phyloP scores from a whole-genome alignment of 2,113 vertebrate species.

The Thryonomys swinderianus region DNA sequence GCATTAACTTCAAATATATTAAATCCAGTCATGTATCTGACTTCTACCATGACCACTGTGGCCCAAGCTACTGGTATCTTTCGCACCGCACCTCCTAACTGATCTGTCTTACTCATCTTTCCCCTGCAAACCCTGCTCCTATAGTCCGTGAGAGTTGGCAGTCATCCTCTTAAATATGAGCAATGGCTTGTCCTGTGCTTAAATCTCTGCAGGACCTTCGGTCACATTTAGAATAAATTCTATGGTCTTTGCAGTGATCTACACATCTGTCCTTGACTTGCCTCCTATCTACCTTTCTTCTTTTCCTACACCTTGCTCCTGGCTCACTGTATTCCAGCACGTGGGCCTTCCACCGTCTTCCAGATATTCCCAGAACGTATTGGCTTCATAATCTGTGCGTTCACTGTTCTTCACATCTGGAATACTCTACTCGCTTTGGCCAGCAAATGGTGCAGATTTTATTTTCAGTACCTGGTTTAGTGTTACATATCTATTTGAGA shows the following conservation, averaged over 20 bases:
- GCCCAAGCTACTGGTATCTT: not conserved
- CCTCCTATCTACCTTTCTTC: not conserved
- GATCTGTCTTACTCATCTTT: not conserved
- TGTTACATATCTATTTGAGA: not conserved
- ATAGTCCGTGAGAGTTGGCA: not conserved
- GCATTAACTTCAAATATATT: conserved; percentile 2
- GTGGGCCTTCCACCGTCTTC: not conserved
- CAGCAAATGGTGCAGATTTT: not conserved
- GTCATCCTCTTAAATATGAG: not conserved
- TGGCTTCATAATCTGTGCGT: not conserved
- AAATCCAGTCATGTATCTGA: not conserved
- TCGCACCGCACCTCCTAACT: not conserved
- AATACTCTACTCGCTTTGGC: not conserved
- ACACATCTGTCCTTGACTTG: not conserved
- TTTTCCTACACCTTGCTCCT: not conserved
- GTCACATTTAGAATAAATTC: not conserved
- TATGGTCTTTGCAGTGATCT: not conserved
- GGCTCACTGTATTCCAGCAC: not conserved
- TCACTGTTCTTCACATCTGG: not conserved
- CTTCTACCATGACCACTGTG: not conserved
- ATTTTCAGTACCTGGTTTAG: not conserved
- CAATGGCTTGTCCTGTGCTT: not conserved
- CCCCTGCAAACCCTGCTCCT: not conserved
- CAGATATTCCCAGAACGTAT: not conserved
- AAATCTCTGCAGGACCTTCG: not conserved